Evolutionary conservation across 1,140 invertebrate species (phyloP), one percentile per base, ranked within the genome.

Genomic region (Bombus balteatus): DNA sequence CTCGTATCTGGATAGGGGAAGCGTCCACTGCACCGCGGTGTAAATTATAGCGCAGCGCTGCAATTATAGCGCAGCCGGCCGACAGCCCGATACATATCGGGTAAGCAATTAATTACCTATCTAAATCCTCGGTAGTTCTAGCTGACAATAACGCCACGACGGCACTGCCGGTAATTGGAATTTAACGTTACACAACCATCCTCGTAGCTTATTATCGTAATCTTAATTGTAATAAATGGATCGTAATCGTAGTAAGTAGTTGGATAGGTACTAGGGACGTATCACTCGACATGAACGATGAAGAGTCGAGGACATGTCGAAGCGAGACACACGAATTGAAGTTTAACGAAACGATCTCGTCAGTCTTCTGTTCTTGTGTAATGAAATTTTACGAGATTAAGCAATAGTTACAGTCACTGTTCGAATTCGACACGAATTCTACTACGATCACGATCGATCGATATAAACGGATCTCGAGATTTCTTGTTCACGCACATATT

Each of bases 171-270:
- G 32, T 59, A 28, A 84, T 83, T 71, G 73, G 73, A 87, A 57
- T 81, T 71, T 66, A 62, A 78, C 81, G 74, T 84, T 70, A 89
- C 80, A 72, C 25, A 28, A 72, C 39, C 68, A 78, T 72, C 59
- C 72, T 59, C 62, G 81, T 70, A 73, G 81, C 86, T 53, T 70
- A 76, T 81, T 85, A 89, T 59, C 79, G 71, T 75, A 74, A 81
- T 66, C 70, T 81, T 81, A 85, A 85, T 72, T 79, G 71, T 75
- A 81, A 75, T 74, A 47, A 85, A 81, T 57, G 74, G 75, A 78
- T 32, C 59, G 71, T 80, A 66, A 86, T 87, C 66, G 73, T 81
- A 87, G 47, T 81, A 70, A 83, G 87, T 80, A 85, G 86, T n/a
- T 13, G 59, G 3, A 53, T 53, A 53, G 47, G 47, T 53, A 53